These are phyloP conservation scores for Taeniopygia guttata DNA, from an alignment of 2,797 vertebrate genomes.

Conservation along the genomic window DNA sequence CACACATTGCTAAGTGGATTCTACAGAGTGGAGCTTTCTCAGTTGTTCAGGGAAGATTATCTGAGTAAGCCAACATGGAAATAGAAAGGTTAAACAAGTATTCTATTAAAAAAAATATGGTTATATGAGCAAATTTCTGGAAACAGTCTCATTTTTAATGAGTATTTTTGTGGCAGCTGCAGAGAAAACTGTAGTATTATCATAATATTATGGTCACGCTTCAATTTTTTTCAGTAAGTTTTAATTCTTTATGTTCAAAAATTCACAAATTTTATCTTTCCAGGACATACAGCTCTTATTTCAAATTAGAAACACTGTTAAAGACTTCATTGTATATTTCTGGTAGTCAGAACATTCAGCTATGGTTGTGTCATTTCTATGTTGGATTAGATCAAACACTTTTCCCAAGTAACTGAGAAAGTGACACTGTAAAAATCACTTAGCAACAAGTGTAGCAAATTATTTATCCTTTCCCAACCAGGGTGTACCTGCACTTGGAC, in stretches of 20 bases:
- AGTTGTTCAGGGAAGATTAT: not conserved
- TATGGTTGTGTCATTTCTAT: not conserved
- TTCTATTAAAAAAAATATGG: not conserved
- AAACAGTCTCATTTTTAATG: not conserved
- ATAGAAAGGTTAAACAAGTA: not conserved
- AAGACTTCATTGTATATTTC: not conserved
- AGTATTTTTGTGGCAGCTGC: not conserved
- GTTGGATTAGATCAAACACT: not conserved
- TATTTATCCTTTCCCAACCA: not conserved
- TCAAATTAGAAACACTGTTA: not conserved
- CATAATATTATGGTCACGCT: not conserved
- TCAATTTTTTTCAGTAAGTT: not conserved
- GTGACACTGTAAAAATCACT: not conserved
- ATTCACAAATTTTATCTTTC: not conserved
- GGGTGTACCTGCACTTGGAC: not conserved
- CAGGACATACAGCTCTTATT: not conserved
- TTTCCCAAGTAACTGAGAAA: not conserved
- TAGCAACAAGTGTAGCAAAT: not conserved
- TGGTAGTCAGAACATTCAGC: not conserved
- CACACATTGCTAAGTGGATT: accelerated
- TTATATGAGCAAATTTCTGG: not conserved
- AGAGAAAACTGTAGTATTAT: not conserved
- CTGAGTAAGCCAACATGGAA: not conserved
- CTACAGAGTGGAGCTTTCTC: not conserved
- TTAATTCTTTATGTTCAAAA: not conserved